Base-by-base conservation (phyloP, 2,797 vertebrate genomes). In the Pseudomugil tenellus region DNA sequence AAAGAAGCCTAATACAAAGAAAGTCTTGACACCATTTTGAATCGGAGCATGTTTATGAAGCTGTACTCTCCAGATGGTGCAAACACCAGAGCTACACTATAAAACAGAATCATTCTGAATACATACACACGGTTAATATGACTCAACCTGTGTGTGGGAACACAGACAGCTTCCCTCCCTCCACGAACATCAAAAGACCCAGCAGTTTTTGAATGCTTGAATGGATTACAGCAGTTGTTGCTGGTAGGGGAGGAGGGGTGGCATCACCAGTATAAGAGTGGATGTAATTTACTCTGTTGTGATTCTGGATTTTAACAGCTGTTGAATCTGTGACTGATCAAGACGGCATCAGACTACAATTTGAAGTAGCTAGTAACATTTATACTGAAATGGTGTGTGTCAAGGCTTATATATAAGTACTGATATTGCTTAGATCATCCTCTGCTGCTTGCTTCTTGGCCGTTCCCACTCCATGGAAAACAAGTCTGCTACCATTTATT, bases 51-150 rank as follows among this genome's bases (percentile, higher is more conserved):
- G 65, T 79, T 67, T 85, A 64, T 67, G 64, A 62, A 70, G 65
- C 49, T 60, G 53, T 63, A 49, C 35, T 34, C 64, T 77, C 75
- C 92, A 91, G 89, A 91, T 91, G 90, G 89, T 71, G 65, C 52
- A 60, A 87, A 84, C 83, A 87, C 64, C 63, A 57, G 77, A 79
- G 79, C 61, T 72, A 54, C 6, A 28, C 85, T 73, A 48, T 76
- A 82, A 85, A 84, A 64, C 56, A 60, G 48, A 43, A 57, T 73
- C 41, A 46, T 65, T 80, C 51, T 37, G 63, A 66, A 74, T 77
- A 56, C 59, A 60, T 75, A 70, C 80, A 84, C 85, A 83, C 79
- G 70, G 55, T 59, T 57, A 72, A 80, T 84, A 75, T 82, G 76
- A 83, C 71, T 81, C 84, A 86, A 72, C 70, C 70, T 86, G 74